Percentiles rank a stretch among this genome's conserved stretches.
These are phyloP conservation scores for Dicerorhinus sumatrensis DNA, from an alignment of 2,113 vertebrate genomes.

Conservation along the genomic window DNA sequence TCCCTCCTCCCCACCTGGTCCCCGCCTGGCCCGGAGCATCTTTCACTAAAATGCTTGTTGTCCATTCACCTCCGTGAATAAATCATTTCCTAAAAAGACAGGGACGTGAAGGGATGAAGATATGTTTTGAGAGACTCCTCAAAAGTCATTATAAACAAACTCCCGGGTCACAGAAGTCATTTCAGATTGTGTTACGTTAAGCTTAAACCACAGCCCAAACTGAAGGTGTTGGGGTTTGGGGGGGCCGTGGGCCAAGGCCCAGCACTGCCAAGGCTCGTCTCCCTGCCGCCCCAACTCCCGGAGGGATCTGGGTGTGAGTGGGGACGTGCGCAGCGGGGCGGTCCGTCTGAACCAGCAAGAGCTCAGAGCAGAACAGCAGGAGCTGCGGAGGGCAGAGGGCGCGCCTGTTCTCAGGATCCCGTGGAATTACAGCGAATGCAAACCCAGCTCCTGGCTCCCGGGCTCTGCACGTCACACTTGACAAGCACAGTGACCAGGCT, in stretches of 20 bases:
- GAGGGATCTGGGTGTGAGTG: fast-evolving
- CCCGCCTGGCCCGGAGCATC: neutral
- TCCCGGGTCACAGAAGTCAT: neutral
- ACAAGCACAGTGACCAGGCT: neutral
- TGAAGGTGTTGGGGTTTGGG: too few species aligned
- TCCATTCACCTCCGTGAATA: neutral
- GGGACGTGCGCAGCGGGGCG: fast-evolving
- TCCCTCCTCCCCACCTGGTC: neutral
- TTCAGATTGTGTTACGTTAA: neutral
- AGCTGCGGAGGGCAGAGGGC: neutral
- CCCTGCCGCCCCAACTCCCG: too few species aligned
- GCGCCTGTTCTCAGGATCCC: fast-evolving
- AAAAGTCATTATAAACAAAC: neutral
- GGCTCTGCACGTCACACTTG: fast-evolving
- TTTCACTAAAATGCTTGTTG: neutral
- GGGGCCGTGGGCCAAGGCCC: too few species aligned
- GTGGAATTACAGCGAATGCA: fast-evolving
- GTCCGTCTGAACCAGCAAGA: too few species aligned
- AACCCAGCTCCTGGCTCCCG: neutral
- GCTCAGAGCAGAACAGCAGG: neutral
- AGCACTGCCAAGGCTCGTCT: neutral
- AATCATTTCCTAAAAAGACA: neutral
- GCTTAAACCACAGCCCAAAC: neutral
- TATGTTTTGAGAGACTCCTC: neutral
- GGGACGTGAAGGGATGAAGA: neutral